A percentile compares a stretch with the other conserved stretches of the same genome.
phyloP scores from a whole-genome alignment of 2,113 vertebrate genomes.

The Labrus mixtus region DNA sequence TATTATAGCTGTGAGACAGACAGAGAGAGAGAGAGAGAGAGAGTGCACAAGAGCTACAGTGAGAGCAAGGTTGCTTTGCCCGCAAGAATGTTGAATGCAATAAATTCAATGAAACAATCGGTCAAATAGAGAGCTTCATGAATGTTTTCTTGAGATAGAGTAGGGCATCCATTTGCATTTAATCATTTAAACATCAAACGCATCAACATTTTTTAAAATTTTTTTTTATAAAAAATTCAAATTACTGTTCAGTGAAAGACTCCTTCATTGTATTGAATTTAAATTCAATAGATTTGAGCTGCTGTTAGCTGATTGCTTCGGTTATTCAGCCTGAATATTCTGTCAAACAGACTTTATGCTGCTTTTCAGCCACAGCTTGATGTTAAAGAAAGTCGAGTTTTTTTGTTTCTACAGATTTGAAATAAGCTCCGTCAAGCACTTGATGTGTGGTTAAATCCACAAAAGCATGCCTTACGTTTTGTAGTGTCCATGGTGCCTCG shows the following conservation, averaged over 20 bases:
- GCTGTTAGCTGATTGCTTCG: slow-evolving; percentile 1
- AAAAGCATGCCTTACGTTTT: background rate
- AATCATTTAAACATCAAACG: slow-evolving; percentile 43
- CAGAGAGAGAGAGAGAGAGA: background rate
- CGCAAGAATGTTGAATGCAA: slow-evolving; percentile 15
- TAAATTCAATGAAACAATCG: slow-evolving; percentile 3
- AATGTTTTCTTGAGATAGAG: slow-evolving; percentile 20
- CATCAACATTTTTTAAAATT: too few relatives aligned
- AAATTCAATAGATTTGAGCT: background rate
- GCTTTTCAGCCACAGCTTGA: background rate
- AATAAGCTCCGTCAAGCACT: background rate
- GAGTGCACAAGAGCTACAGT: background rate
- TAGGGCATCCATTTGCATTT: slow-evolving; percentile 17
- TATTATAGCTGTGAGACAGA: slow-evolving; percentile 38
- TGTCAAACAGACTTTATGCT: background rate
- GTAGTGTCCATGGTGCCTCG: slow-evolving; percentile 2
- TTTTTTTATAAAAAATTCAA: too few relatives aligned
- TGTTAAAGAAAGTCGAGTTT: background rate
- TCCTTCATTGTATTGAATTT: background rate
- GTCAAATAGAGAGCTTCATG: background rate
- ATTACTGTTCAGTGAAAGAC: background rate
- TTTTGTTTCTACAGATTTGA: slow-evolving; percentile 27
- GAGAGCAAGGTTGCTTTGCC: slow-evolving; percentile 6
- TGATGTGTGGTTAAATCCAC: background rate
- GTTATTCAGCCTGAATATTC: background rate